Evolutionary conservation across 2,113 vertebrate species (phyloP).

Genomic region (Vulpes lagopus): DNA sequence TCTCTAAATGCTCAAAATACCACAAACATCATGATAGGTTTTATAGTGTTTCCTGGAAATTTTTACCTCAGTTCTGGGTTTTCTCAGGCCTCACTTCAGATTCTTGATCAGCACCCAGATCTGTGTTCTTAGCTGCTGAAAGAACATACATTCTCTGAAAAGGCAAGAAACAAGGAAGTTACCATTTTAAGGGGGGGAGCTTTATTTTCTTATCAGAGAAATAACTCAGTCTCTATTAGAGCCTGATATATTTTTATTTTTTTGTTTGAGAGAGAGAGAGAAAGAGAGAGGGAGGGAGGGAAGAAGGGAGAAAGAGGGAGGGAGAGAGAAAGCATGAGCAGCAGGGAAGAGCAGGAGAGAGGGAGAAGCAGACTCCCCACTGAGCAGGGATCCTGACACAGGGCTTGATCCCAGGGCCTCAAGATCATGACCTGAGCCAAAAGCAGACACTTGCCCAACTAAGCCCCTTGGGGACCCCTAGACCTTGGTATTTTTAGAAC

Average conservation of each 20-base stretch:
- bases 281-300: not conserved
- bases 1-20: constrained; percentile 72
- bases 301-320: too few species aligned
- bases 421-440: not conserved
- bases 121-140: constrained; percentile 63
- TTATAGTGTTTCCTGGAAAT: constrained; percentile 77
- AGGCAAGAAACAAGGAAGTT: constrained; percentile 57
- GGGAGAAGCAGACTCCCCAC: not conserved
- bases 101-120: constrained; percentile 74
- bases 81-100: constrained; percentile 71
- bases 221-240: constrained; percentile 8
- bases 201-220: constrained; percentile 37
- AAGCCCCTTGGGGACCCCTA: not conserved
- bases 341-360: not conserved
- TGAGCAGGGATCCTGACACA: not conserved
- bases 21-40: constrained; percentile 71
- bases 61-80: constrained; percentile 74
- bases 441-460: not conserved
- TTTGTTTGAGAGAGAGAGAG: not conserved
- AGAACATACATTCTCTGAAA: constrained; percentile 74
- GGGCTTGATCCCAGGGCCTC: not conserved
- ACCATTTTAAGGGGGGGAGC: constrained; percentile 62
- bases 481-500: constrained; percentile 51
- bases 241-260: not conserved
- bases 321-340: not conserved